These are phyloP conservation scores for Zaprionus kolodkinae DNA, from an alignment of 1,140 invertebrate species.

Conservation along the genomic window DNA sequence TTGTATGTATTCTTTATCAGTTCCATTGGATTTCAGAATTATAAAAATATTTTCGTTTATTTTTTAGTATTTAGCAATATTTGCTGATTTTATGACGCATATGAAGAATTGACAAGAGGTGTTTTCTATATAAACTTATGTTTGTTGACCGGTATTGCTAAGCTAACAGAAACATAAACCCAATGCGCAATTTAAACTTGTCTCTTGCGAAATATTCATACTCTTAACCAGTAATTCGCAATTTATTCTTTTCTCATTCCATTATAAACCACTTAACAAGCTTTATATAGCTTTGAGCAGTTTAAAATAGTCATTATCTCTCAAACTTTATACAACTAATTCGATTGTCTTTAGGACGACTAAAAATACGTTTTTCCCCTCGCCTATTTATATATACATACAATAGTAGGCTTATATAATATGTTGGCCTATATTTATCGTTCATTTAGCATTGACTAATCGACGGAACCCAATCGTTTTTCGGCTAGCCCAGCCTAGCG, in stretches of 20 bases:
- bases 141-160: background rate
- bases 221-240: background rate
- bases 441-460: conserved; percentile 26
- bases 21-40: background rate
- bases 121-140: background rate
- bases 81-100: conserved; percentile 27
- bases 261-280: background rate
- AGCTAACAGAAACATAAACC: background rate
- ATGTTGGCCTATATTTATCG: conserved; percentile 19
- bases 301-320: background rate
- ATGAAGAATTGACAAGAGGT: background rate
- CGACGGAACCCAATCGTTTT: conserved; percentile 12
- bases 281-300: background rate
- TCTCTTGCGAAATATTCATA: background rate
- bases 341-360: background rate
- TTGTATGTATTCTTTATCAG: conserved; percentile 20
- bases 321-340: background rate
- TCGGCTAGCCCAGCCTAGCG: conserved; percentile 17
- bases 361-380: conserved; percentile 2
- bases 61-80: background rate
- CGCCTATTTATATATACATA: conserved; percentile 6
- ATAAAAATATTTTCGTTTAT: conserved; percentile 4
- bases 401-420: conserved; percentile 19
- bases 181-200: too few relatives aligned
- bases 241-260: background rate